Percentiles rank a stretch among this genome's conserved stretches.
Evolutionary conservation across 2,888 invertebrate genomes (phyloP).

Genomic region (Papilio demoleus): DNA sequence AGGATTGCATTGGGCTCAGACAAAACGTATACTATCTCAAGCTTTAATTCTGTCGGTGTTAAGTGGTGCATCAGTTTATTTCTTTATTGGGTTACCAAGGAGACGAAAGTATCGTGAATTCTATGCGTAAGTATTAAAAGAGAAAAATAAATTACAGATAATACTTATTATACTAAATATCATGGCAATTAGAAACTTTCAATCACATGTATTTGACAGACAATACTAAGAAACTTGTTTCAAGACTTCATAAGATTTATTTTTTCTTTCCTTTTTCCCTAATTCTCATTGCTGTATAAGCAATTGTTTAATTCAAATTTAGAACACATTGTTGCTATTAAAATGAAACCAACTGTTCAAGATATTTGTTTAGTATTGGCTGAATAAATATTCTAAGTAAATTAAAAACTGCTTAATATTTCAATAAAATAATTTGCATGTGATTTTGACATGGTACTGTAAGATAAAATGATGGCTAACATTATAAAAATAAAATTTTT

Average conservation of each 20-base stretch:
- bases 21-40: constrained; percentile 83
- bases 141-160: no score
- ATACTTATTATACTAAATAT: no score
- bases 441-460: no score
- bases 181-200: no score
- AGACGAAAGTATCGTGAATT: constrained; percentile 87
- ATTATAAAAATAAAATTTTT: no score
- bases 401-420: no score
- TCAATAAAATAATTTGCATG: no score
- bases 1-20: constrained; percentile 85
- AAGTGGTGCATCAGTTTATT: constrained; percentile 74
- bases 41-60: constrained; percentile 67
- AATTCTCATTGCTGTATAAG: neutral
- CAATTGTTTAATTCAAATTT: neutral
- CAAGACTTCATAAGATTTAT: no score
- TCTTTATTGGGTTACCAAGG: constrained; percentile 78
- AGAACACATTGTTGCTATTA: neutral
- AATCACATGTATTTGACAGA: no score
- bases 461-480: no score
- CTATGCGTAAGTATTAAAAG: constrained; percentile 89
- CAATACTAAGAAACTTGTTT: no score
- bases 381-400: no score
- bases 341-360: neutral
- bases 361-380: neutral
- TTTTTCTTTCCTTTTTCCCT: neutral